Evolutionary conservation across 30 jellyfish, hydroid and myxozoan species (phyloP), one percentile per base, ranked within the genome.

Genomic region (Turritopsis rubra): DNA sequence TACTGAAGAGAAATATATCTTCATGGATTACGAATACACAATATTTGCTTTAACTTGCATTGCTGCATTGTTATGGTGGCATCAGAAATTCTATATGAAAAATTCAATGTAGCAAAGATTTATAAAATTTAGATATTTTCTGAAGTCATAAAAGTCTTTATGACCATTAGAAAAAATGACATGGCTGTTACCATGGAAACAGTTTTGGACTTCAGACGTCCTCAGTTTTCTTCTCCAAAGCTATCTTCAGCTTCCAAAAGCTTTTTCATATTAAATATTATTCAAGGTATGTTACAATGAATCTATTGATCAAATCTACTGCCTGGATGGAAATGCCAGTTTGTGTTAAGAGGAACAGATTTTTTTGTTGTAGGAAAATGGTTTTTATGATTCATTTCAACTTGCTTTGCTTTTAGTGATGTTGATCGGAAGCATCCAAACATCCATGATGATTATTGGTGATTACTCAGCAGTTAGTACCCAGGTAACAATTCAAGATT

Each of bases 361-460:
- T n/a, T n/a, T n/a, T n/a, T n/a, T n/a, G n/a, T n/a, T n/a, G n/a
- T n/a, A n/a, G n/a, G n/a, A n/a, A n/a, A n/a, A n/a, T n/a, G n/a
- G n/a, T n/a, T n/a, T n/a, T n/a, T n/a, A n/a, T n/a, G n/a, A n/a
- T n/a, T n/a, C n/a, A n/a, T n/a, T n/a, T n/a, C n/a, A n/a, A n/a
- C n/a, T n/a, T n/a, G n/a, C n/a, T n/a, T n/a, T n/a, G n/a, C n/a
- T 78, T 78, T 20, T 30, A 78, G 85, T 78, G 8, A 20, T 78
- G 18, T 20, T 21, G 20, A 76, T 78, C 29, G 85, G 85, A 7
- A 27, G 85, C 52, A 78, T 78, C 17, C 85, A 78, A 29, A 29
- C 78, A 8, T 29, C 85, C 28, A 78, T 78, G 85, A 78, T 41
- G 76, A 21, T 20, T 30, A n/a, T 78, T 24, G 85, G 85, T 16